phyloP scores from a whole-genome alignment of 30 jellyfish, hydroid and myxozoan species.

The Aurelia coerulea region DNA sequence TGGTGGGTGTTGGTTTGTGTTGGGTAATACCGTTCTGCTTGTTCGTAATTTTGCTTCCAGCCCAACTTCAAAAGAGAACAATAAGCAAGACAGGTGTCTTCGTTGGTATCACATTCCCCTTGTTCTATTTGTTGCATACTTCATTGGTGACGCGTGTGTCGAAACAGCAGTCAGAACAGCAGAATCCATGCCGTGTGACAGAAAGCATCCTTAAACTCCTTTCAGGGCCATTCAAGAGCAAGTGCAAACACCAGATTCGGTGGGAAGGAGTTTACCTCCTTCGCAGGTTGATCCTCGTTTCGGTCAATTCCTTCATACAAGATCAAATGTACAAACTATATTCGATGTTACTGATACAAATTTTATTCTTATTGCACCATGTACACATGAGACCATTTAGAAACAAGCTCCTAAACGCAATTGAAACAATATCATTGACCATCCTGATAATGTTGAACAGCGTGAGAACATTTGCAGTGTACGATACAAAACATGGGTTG shows the following conservation, averaged over 20 bases:
- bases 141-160: not conserved
- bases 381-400: conserved; percentile 44
- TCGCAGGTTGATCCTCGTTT: conserved; percentile 46
- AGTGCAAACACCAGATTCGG: not conserved
- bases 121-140: not conserved
- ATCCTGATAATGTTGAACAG: conserved; percentile 9
- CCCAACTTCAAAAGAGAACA: conserved; percentile 3
- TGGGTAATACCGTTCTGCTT: conserved; percentile 54
- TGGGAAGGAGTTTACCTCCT: conserved; percentile 58
- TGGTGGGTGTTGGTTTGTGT: conserved; percentile 12
- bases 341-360: conserved; percentile 13
- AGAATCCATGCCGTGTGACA: not conserved
- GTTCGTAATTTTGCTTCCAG: conserved; percentile 7
- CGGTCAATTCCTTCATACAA: not conserved
- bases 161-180: not conserved
- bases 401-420: conserved; percentile 22
- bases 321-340: conserved; percentile 6
- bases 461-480: conserved; percentile 17
- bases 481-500: not conserved
- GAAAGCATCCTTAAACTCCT: conserved; percentile 2
- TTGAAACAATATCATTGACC: conserved; percentile 54
- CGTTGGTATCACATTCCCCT: conserved; percentile 30
- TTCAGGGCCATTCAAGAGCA: conserved; percentile 23
- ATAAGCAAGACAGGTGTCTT: conserved; percentile 3
- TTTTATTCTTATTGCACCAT: conserved; percentile 50